Evolutionary conservation across 2,888 invertebrate species (phyloP).

Genomic region (Cheilosia urbana): DNA sequence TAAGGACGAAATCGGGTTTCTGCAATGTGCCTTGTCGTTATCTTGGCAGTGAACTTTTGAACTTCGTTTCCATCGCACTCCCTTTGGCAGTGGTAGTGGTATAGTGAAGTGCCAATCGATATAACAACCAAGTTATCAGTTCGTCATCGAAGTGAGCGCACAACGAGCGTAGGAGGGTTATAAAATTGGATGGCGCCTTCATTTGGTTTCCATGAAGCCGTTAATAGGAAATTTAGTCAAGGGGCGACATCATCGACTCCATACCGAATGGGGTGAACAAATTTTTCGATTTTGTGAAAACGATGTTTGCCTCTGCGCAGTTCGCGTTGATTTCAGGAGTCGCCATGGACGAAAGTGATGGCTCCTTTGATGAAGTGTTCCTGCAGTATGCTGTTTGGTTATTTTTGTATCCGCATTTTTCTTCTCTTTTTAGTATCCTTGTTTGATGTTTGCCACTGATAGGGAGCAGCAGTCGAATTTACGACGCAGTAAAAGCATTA

Average conservation of each 20-base stretch:
- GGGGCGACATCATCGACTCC: conserved; percentile 10
- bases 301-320: conserved; percentile 7
- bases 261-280: conserved; percentile 1
- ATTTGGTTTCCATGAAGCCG: conserved; percentile 52
- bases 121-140: conserved; percentile 48
- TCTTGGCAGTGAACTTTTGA: conserved; percentile 40
- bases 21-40: conserved; percentile 24
- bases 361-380: too few species aligned
- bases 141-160: conserved; percentile 35
- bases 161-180: conserved; percentile 4
- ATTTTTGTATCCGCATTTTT: conserved; percentile 4
- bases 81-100: background rate
- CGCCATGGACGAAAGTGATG: too few species aligned
- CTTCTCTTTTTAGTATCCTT: conserved; percentile 23
- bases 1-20: conserved; percentile 42
- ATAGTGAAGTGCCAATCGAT: conserved; percentile 55
- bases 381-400: background rate
- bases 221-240: conserved; percentile 36
- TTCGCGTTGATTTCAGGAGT: conserved; percentile 7
- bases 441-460: conserved; percentile 15
- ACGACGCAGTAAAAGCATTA: conserved; percentile 8
- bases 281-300: conserved; percentile 35
- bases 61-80: conserved; percentile 13
- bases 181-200: conserved; percentile 57
- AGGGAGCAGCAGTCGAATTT: background rate